Conservation (phyloP, 2,888 invertebrate species). For the Empis livida region DNA sequence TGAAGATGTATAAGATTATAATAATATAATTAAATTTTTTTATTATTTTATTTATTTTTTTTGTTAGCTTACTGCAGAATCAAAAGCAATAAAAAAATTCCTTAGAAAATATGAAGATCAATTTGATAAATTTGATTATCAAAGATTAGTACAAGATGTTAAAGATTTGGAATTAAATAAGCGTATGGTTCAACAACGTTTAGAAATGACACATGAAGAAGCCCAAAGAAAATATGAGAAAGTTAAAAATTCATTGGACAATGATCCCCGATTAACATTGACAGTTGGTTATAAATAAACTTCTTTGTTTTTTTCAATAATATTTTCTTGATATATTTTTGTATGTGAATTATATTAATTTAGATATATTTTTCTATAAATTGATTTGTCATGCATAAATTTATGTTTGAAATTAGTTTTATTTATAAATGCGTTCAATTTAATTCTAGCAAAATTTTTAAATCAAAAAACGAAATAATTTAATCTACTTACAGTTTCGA, state of each 20-base stretch:
- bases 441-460: no score
- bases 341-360: no score
- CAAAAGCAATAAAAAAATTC: conserved; percentile 27
- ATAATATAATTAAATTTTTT: not conserved
- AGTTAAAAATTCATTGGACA: conserved; percentile 25
- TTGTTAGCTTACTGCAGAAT: conserved; percentile 26
- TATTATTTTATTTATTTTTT: not conserved
- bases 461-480: no score
- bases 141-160: conserved; percentile 25
- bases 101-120: conserved; percentile 30
- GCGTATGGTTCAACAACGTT: conserved; percentile 32
- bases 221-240: conserved; percentile 31
- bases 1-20: conserved; percentile 39
- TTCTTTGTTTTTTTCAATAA: not conserved
- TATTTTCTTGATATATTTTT: not conserved
- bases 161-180: conserved; percentile 29
- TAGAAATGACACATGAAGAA: conserved; percentile 30
- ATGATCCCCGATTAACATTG: conserved; percentile 25
- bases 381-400: no score
- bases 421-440: no score
- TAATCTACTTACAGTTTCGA: no score
- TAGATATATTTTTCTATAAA: no score
- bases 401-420: no score
- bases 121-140: conserved; percentile 30
- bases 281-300: not conserved